Base-by-base conservation (phyloP, 2,888 invertebrate genomes). In the Nycteola revayana region DNA sequence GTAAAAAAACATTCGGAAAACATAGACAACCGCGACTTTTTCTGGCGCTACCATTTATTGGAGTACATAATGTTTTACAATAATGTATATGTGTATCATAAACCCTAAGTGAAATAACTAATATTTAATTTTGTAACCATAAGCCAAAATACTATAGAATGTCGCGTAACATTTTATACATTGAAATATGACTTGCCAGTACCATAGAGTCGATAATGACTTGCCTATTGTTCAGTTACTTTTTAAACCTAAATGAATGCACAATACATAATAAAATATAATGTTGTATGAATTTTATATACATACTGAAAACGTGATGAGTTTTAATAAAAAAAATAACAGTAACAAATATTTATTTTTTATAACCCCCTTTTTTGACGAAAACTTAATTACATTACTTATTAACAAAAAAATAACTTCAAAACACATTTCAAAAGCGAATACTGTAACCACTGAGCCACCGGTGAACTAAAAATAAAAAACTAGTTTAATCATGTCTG, bases 311-410 rank as follows among this genome's bases (percentile, higher is more conserved):
- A 39, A 35, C n/a, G 25, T 45, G 36, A 51, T 43, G 44, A 46
- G 29, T 51, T 63, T 60, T 49, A 52, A 61, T 61, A 59, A 64
- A 64, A 38, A n/a, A 56, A 54, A 56, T 46, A 49, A 55, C 48
- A 48, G 33, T 52, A 44, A 49, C 36, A 33, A 24, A 24, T 9
- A 9, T 35, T 40, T 31, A 25, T 7, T 26, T 35, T 20, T 10
- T 14, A 14, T 14, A 14, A 3, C 14, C 14, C 14, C n/a, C n/a
- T n/a, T n/a, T n/a, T n/a, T n/a, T n/a, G n/a, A n/a, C n/a, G n/a
- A n/a, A n/a, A n/a, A n/a, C n/a, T n/a, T n/a, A n/a, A n/a, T n/a
- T n/a, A n/a, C n/a, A n/a, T n/a, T n/a, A n/a, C n/a, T n/a, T n/a
- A n/a, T n/a, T n/a, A n/a, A n/a, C n/a, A n/a, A n/a, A n/a, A n/a